Percentiles rank a stretch among this genome's conserved stretches.
Conservation (phyloP, 2,113 vertebrate species). For the Perca schrenkii region DNA sequence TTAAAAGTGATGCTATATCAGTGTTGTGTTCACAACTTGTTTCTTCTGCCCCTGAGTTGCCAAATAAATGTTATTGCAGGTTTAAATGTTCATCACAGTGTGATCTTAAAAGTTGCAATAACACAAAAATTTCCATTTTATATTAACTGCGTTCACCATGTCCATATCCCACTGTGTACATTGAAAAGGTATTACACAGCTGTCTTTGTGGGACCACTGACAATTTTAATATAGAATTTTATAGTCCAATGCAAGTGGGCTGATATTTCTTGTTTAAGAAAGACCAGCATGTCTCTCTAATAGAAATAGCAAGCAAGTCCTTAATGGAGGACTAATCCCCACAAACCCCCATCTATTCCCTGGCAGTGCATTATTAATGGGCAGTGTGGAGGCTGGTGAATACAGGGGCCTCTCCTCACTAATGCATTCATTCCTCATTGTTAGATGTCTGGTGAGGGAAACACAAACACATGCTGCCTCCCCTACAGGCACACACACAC, state of each 20-base stretch:
- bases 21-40: too few species aligned
- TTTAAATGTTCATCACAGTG: constrained; percentile 5
- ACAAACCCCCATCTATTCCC: constrained; percentile 69
- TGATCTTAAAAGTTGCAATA: not conserved
- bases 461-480: constrained; percentile 41
- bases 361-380: constrained; percentile 80
- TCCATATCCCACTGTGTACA: constrained; percentile 6
- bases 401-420: constrained; percentile 68
- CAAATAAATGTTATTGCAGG: not conserved
- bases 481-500: constrained; percentile 2
- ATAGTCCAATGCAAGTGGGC: constrained; percentile 63
- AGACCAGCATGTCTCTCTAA: constrained; percentile 69
- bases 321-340: constrained; percentile 79
- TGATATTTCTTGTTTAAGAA: constrained; percentile 72
- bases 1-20: too few species aligned
- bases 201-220: constrained; percentile 28
- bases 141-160: not conserved
- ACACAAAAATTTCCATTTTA: constrained; percentile 1
- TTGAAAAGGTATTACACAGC: constrained; percentile 23
- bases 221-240: constrained; percentile 56
- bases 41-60: too few species aligned
- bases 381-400: constrained; percentile 69
- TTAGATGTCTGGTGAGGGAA: constrained; percentile 69
- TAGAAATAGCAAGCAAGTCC: constrained; percentile 73
- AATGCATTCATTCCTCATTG: constrained; percentile 80